Evolutionary conservation across 2,113 vertebrate genomes (phyloP).

Genomic region (Crotalus tigris): DNA sequence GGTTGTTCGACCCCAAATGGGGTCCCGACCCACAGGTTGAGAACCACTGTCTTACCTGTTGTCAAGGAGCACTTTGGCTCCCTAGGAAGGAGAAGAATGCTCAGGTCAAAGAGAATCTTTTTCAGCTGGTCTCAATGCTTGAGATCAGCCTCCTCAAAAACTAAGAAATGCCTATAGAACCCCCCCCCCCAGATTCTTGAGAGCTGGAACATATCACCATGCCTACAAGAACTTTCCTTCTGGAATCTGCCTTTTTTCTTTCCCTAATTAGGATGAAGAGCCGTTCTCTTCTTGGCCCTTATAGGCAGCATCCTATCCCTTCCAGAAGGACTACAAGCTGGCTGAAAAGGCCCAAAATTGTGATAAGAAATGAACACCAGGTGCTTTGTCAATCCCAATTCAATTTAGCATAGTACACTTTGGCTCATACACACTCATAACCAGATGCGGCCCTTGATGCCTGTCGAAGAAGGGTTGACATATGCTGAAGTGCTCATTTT

Average conservation of each 20-base stretch:
- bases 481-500: neutral
- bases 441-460: neutral
- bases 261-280: neutral
- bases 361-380: neutral
- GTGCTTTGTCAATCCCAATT: neutral
- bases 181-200: neutral
- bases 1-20: no score
- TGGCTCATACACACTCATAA: neutral
- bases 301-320: neutral
- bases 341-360: neutral
- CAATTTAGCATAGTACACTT: neutral
- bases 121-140: slow-evolving; percentile 37
- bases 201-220: neutral
- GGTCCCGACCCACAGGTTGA: no score
- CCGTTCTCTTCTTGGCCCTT: neutral
- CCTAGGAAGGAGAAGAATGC: slow-evolving; percentile 21
- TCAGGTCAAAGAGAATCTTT: slow-evolving; percentile 43
- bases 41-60: slow-evolving; percentile 18
- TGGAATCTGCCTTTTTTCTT: accelerated
- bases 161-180: slow-evolving; percentile 1
- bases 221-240: slow-evolving; percentile 9
- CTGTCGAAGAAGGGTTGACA: neutral
- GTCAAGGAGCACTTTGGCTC: slow-evolving; percentile 28
- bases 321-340: neutral
- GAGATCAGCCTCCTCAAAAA: slow-evolving; percentile 46